These are phyloP conservation scores for Amphimallon solstitiale DNA, from an alignment of 2,888 invertebrate species.

Conservation along the genomic window DNA sequence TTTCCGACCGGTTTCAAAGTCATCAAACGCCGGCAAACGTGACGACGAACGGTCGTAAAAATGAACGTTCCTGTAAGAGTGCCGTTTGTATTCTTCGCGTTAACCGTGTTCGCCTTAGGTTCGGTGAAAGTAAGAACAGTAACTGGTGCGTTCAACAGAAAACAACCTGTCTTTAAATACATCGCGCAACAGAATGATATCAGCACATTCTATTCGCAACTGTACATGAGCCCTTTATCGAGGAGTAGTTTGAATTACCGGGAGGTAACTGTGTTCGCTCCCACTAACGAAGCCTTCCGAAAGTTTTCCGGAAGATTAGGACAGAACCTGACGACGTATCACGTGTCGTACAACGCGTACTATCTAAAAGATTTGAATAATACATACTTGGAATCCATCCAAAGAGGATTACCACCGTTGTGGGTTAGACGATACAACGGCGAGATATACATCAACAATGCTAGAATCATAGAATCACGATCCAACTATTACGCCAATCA, in stretches of 20 bases:
- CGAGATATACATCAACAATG: slow-evolving; percentile 85
- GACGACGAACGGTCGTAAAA: too few relatives aligned
- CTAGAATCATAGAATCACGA: slow-evolving; percentile 74
- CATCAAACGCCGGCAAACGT: too few relatives aligned
- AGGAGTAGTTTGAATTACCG: slow-evolving; percentile 76
- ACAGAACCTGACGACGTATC: slow-evolving; percentile 53
- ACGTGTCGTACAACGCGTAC: slow-evolving; percentile 66
- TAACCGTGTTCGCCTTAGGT: too few relatives aligned
- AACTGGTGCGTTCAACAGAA: background rate
- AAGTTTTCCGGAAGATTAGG: slow-evolving; percentile 38
- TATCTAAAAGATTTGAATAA: slow-evolving; percentile 68
- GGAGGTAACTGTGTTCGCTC: slow-evolving; percentile 85
- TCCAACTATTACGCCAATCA: slow-evolving; percentile 52
- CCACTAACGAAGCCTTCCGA: slow-evolving; percentile 83
- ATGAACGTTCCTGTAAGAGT: too few relatives aligned
- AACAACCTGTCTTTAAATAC: slow-evolving; percentile 50
- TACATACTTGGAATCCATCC: slow-evolving; percentile 66
- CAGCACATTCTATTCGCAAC: slow-evolving; percentile 77
- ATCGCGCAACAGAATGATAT: slow-evolving; percentile 54
- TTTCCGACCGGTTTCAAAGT: too few relatives aligned
- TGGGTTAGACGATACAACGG: slow-evolving; percentile 79
- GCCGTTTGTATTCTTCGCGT: too few relatives aligned
- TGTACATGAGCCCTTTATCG: slow-evolving; percentile 76
- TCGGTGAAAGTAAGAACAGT: too few relatives aligned
- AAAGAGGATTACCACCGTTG: slow-evolving; percentile 84